Evolutionary conservation across 2,113 vertebrate species (phyloP), one percentile per base, ranked within the genome.

Genomic region (Grus americana): DNA sequence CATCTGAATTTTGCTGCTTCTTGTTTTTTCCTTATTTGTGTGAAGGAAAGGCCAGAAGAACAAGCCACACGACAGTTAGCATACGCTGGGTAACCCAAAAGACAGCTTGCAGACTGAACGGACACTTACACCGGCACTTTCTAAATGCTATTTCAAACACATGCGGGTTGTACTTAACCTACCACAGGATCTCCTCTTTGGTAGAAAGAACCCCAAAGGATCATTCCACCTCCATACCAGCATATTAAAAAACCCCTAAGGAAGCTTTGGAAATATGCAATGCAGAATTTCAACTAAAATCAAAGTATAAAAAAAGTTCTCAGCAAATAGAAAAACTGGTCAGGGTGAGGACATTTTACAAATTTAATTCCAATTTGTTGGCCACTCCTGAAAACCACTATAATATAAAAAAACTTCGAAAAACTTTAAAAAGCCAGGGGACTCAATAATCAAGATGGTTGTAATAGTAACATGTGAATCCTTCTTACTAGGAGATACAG

Each of bases 1-100:
- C 52, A 50, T 57, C 82, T 83, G 34, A 50, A 47, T 86, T 92
- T 93, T 84, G 58, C 72, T 91, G 66, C 61, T 84, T 47, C 70
- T 87, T 55, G 38, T 24, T 84, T 24, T 20, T n/a, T 30, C 63
- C 52, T 19, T 3, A 12, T 34, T 44, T 3, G 0, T 11, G 36
- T 34, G 54, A 75, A 63, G 75, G 44, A 20, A 74, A 81, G 75
- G 67, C 50, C 36, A 58, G 54, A 65, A 88, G 71, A 79, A 40
- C 19, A 18, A 79, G 54, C 49, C 50, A 58, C 49, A 63, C 9
- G 23, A 29, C 54, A 61, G 22, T 27, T 8, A 10, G 46, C 54
- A 15, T 3, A 11, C 0, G 1, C 62, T 10, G 52, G 8, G 57
- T 32, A 14, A 47, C 8, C 36, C 52, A 58, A n/a, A 42, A 27